Evolutionary conservation across 2,113 vertebrate species (phyloP).

Genomic region (Cryptotis parvus): DNA sequence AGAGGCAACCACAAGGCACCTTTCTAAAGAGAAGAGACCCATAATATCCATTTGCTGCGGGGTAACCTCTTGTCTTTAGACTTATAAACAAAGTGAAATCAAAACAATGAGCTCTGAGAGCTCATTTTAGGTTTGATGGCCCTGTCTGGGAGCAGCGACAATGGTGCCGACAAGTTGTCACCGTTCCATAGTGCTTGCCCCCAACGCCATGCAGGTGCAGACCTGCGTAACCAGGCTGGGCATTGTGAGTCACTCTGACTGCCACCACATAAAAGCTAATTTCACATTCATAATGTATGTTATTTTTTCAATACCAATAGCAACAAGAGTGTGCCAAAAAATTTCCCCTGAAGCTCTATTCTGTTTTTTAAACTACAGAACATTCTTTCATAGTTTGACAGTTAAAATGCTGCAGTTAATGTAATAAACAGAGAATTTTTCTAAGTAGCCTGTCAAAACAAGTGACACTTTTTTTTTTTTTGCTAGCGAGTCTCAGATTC

Average conservation of each 20-base stretch:
- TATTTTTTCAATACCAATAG: conserved; percentile 84
- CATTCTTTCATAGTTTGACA: conserved; percentile 92
- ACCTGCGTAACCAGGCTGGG: conserved; percentile 77
- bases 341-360: conserved; percentile 86
- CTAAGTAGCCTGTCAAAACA: conserved; percentile 91
- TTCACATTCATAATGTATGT: conserved; percentile 87
- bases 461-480: conserved; percentile 90
- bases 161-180: conserved; percentile 75
- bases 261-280: conserved; percentile 85
- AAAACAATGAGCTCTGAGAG: conserved; percentile 72
- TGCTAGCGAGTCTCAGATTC: conserved; percentile 88
- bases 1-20: background rate
- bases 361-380: conserved; percentile 91
- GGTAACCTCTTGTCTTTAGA: conserved; percentile 65
- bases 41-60: background rate
- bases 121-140: conserved; percentile 70
- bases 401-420: conserved; percentile 91
- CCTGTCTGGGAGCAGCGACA: conserved; percentile 52
- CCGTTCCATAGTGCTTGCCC: conserved; percentile 71
- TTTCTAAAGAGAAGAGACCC: background rate
- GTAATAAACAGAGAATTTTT: conserved; percentile 92
- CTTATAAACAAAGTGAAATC: conserved; percentile 77
- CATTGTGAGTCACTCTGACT: conserved; percentile 84
- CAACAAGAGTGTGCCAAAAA: conserved; percentile 89
- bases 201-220: conserved; percentile 79